Conservation (phyloP, 2,888 invertebrate species). For the Spisula solida region DNA sequence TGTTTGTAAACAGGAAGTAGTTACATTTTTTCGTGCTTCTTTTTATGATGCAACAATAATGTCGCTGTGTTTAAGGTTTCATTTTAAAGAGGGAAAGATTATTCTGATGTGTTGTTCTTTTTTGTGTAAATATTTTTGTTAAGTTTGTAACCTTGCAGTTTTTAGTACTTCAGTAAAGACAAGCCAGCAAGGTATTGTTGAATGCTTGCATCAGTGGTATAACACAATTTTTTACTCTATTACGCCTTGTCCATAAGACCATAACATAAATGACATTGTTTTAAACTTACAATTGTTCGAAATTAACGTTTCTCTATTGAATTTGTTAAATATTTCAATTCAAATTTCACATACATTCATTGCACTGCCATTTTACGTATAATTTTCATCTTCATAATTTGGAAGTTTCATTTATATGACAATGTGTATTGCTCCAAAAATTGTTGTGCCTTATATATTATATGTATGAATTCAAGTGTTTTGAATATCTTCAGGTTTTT, state of each 20-base stretch:
- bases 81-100: too few relatives aligned
- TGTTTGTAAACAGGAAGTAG: too few relatives aligned
- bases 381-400: neutral
- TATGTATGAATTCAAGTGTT: neutral
- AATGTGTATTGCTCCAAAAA: neutral
- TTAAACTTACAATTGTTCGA: neutral
- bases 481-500: neutral
- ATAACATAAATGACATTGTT: too few relatives aligned
- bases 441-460: constrained; percentile 5
- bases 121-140: too few relatives aligned
- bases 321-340: neutral
- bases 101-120: too few relatives aligned
- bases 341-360: neutral
- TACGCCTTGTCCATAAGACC: neutral
- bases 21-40: too few relatives aligned
- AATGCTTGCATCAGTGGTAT: too few relatives aligned
- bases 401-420: neutral
- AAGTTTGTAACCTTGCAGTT: too few relatives aligned
- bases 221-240: neutral
- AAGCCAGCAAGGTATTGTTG: too few relatives aligned
- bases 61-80: too few relatives aligned
- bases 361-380: neutral
- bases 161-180: too few relatives aligned
- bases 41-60: too few relatives aligned
- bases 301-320: neutral